Base-by-base conservation (phyloP, 2,888 invertebrate species). In the Agrotis puta region DNA sequence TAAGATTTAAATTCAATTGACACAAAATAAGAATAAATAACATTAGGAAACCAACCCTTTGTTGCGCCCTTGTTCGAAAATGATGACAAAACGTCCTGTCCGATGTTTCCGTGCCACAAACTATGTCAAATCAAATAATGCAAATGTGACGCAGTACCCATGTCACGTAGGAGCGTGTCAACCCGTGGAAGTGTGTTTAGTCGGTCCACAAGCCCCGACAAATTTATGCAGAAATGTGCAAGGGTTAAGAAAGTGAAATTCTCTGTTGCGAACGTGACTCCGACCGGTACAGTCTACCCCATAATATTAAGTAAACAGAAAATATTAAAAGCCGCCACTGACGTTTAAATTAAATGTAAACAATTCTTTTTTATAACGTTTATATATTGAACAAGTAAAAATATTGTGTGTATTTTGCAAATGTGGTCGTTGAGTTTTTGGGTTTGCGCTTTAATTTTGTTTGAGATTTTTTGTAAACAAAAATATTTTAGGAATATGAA, bases 211-310 rank as follows among this genome's bases (percentile, higher is more conserved):
- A 80, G 78, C 68, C 66, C 72, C 71, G 73, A 81, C 79, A 87
- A 88, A 87, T 87, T 87, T 87, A 89, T 89, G 88, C 88, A 89
- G 86, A 88, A 88, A 89, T 88, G 89, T 88, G 88, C 89, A 89
- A 83, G 86, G 82, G 88, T 85, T 87, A 87, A 88, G 85, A 87
- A 85, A 87, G 86, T 85, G 81, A 87, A 87, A 85, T 85, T 83
- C 85, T 79, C 72, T 5, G 22, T n/a, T 9, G 45, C 48, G 68
- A 80, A 87, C 85, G 89, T 87, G 86, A 85, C 88, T 83, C 54
- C 47, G 16, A 16, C 2, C 22, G n/a, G 75, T 85, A 82, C 77
- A 85, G 53, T 85, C 64, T 24, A 14, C 70, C 16, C 22, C 67
- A n/a, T 2, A 50, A 72, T 62, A 69, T 78, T 74, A 53, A 59